phyloP scores from a whole-genome alignment of 2,797 vertebrate genomes.

The Pseudochromis fuscus region DNA sequence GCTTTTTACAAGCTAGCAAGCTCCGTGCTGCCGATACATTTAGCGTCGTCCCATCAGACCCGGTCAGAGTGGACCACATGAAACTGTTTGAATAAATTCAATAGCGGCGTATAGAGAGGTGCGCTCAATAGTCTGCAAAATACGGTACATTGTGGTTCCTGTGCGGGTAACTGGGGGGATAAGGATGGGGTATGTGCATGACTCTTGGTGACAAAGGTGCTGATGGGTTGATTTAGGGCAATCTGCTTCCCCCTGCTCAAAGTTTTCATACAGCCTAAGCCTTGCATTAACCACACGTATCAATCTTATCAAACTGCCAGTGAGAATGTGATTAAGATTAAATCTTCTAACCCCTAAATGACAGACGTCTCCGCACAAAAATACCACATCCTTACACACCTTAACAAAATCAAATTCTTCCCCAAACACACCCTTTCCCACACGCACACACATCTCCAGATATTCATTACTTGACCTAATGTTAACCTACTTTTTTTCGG shows the following conservation, averaged over 20 bases:
- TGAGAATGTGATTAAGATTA: neutral
- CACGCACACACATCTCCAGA: constrained; percentile 8
- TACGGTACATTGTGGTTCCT: too few relatives aligned
- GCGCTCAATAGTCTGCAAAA: neutral
- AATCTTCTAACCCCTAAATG: neutral
- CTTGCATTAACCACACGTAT: neutral
- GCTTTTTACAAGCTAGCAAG: too few relatives aligned
- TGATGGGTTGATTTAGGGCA: neutral
- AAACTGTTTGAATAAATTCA: too few relatives aligned
- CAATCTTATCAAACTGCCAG: neutral
- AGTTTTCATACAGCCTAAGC: neutral
- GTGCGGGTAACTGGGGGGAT: too few relatives aligned
- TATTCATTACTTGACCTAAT: constrained; percentile 33
- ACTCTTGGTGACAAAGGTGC: neutral
- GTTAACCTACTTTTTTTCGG: constrained; percentile 36
- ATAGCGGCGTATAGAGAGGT: too few relatives aligned
- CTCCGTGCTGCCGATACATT: too few relatives aligned
- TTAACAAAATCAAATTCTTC: neutral
- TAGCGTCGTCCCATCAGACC: too few relatives aligned
- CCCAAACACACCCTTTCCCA: constrained; percentile 12
- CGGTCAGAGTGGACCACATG: too few relatives aligned
- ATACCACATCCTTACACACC: neutral
- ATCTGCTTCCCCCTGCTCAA: neutral
- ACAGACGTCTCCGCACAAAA: neutral
- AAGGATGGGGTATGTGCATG: neutral